Evolutionary conservation across 1,140 invertebrate genomes (phyloP), one percentile per base, ranked within the genome.

Genomic region (Aleiodes sp.): DNA sequence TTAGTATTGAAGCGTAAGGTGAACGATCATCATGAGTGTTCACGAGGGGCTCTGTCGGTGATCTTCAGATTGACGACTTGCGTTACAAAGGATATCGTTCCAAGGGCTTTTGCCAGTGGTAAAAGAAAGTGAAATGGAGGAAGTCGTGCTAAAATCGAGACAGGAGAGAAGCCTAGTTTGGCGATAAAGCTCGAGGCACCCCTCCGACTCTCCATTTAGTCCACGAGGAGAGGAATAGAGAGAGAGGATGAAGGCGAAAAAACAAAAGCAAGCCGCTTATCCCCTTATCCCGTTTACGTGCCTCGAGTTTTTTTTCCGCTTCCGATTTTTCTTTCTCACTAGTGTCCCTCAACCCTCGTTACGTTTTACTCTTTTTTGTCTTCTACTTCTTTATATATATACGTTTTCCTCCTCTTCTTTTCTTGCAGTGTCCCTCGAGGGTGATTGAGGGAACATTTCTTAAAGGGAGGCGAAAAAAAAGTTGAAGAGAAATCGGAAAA

Each of bases 261-360:
- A 65, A 16, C 59, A 31, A 70, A 35, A 67, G 16, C 39, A 31
- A 46, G 41, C 28, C 39, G 57, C 35, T 70, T 65, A 70, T 70
- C 68, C 68, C 60, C 68, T 70, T 70, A 70, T 70, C 68, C 68
- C 59, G 59, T 72, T 70, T 68, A 67, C 73, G 72, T 70, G 68
- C 64, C 68, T 56, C 59, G 56, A 46, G 10, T 68, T 68, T 62
- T 60, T 67, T 56, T 57, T 43, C 37, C 8, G 4, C 66, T 52
- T 14, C 26, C 46, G 57, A 68, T 75, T 65, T 72, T 68, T 65
- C 52, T 37, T 35, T 24, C 57, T 74, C 26, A 28, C 28, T 26
- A n/a, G 10, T 57, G 9, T 70, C 29, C 8, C 33, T 57, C 65
- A 43, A 24, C 56, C n/a, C 35, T 16, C 59, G 66, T 52, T 57